phyloP scores from a whole-genome alignment of 2,888 invertebrate species.

The Catocala sponsa region DNA sequence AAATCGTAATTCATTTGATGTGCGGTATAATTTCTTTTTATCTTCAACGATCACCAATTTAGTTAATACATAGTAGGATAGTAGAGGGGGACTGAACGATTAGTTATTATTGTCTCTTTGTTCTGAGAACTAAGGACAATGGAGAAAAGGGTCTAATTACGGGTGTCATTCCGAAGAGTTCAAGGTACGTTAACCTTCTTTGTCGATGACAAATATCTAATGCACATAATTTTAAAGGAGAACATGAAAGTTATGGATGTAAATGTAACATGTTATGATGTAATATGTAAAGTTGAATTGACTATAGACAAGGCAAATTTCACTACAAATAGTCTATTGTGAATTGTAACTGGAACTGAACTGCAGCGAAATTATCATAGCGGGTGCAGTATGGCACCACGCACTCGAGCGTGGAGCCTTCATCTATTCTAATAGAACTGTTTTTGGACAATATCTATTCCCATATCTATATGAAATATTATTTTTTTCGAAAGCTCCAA shows the following conservation, averaged over 20 bases:
- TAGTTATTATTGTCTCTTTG: conserved; percentile 70
- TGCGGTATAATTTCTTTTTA: conserved; percentile 22
- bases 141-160: conserved; percentile 74
- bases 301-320: conserved; percentile 26
- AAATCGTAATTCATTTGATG: neutral
- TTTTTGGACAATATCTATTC: no score
- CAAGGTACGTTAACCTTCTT: conserved; percentile 60
- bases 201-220: conserved; percentile 39
- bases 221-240: conserved; percentile 1
- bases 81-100: conserved; percentile 64
- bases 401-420: conserved; percentile 48
- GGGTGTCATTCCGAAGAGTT: conserved; percentile 59
- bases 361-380: conserved; percentile 60
- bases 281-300: conserved; percentile 21
- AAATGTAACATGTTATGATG: no score
- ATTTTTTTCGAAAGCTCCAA: no score
- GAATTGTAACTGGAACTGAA: conserved; percentile 56
- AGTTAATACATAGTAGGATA: conserved; percentile 67
- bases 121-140: conserved; percentile 73
- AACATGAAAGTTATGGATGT: conserved; percentile 20
- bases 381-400: conserved; percentile 49
- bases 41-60: conserved; percentile 63
- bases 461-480: no score
- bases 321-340: conserved; percentile 56
- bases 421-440: conserved; percentile 16